Percentiles rank a stretch among this genome's conserved stretches.
phyloP scores from a whole-genome alignment of 2,113 vertebrate species.

The Ochotona curzoniae region DNA sequence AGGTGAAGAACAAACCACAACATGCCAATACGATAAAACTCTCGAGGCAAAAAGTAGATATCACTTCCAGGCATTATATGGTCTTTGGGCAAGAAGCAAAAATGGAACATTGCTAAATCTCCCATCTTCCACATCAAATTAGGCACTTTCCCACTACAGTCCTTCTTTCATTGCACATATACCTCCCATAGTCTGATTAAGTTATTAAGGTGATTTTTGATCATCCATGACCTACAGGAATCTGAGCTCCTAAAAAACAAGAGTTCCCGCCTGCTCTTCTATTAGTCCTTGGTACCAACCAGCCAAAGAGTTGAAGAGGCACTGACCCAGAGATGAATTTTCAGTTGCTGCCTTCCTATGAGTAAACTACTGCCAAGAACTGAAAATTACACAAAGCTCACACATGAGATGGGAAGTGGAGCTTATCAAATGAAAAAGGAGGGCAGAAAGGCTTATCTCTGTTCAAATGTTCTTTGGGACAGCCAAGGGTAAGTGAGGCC shows the following conservation, averaged over 20 bases:
- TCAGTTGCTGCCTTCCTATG: neutral
- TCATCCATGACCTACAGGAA: neutral
- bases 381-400: neutral
- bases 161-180: neutral
- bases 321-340: neutral
- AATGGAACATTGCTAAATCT: neutral
- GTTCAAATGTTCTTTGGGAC: neutral
- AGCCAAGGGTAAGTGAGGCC: neutral
- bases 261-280: neutral
- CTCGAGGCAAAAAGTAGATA: neutral
- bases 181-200: neutral
- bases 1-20: neutral
- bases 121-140: neutral
- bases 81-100: slow-evolving; percentile 15
- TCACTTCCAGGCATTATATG: neutral
- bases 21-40: neutral
- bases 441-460: neutral
- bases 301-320: neutral
- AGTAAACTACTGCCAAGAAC: neutral
- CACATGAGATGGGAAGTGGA: neutral
- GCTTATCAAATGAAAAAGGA: neutral
- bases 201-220: neutral
- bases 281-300: neutral
- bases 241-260: neutral
- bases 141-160: neutral